Percentiles rank a stretch among this genome's conserved stretches.
Conservation (phyloP, 64 coral and sea anemone species). For the Orbicella faveolata region DNA sequence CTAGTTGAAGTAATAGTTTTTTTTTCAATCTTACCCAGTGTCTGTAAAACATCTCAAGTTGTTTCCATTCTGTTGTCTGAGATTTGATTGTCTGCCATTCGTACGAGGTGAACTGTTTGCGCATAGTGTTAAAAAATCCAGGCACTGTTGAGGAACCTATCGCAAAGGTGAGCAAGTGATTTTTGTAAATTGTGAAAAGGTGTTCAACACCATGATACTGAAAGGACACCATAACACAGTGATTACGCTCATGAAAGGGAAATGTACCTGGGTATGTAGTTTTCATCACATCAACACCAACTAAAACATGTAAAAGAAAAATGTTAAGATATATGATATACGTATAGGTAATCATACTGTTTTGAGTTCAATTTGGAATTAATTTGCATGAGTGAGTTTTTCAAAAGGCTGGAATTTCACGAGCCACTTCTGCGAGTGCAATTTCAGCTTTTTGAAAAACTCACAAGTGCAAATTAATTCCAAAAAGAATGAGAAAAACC, state of each 20-base stretch:
- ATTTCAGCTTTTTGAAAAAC: no score
- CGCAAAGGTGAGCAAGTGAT: neutral
- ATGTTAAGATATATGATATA: no score
- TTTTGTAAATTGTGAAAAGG: neutral
- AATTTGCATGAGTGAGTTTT: no score
- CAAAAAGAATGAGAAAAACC: no score
- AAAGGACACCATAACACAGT: no score
- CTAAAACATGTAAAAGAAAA: constrained; percentile 51
- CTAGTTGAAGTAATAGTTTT: no score
- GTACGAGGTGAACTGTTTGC: constrained; percentile 84
- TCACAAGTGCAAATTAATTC: no score
- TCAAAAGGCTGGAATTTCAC: no score
- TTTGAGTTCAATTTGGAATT: no score
- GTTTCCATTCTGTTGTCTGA: constrained; percentile 71
- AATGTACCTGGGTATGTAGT: constrained; percentile 76
- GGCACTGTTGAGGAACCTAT: constrained; percentile 65
- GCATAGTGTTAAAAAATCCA: constrained; percentile 85
- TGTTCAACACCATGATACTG: no score
- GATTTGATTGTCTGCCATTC: constrained; percentile 86
- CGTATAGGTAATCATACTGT: no score
- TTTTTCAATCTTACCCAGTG: constrained; percentile 68
- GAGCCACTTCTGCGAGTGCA: no score
- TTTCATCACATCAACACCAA: constrained; percentile 97
- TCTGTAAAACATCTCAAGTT: constrained; percentile 97
- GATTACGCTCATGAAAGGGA: neutral